A percentile compares a stretch with the other conserved stretches of the same genome.
Evolutionary conservation across 1,140 invertebrate species (phyloP).

Genomic region (Formica selysi): DNA sequence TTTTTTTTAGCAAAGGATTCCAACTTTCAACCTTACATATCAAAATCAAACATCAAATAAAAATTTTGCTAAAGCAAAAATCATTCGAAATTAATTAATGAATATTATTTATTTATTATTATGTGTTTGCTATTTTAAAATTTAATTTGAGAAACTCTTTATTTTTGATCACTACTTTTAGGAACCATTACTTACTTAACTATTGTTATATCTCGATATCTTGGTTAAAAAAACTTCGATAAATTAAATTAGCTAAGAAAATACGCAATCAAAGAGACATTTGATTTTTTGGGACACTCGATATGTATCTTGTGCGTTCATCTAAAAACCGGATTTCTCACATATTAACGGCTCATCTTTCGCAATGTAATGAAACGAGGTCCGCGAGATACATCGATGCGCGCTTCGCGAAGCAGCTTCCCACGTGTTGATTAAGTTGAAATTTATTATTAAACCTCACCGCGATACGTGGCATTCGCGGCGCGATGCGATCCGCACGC

Average conservation of each 20-base stretch:
- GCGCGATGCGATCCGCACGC: constrained; percentile 27
- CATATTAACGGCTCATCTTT: constrained; percentile 25
- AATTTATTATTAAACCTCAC: constrained; percentile 55
- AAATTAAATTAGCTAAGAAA: background rate
- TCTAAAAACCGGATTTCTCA: constrained; percentile 51
- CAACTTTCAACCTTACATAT: background rate
- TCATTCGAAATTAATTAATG: background rate
- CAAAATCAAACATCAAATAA: background rate
- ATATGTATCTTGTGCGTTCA: background rate
- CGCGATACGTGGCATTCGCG: constrained; percentile 16
- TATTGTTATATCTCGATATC: background rate
- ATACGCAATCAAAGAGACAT: background rate
- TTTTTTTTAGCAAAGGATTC: background rate
- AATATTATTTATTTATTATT: background rate
- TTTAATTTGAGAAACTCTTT: background rate
- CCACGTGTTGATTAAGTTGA: constrained; percentile 56
- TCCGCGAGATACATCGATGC: constrained; percentile 1
- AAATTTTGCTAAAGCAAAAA: background rate
- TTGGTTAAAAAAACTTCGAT: background rate
- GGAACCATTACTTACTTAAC: background rate
- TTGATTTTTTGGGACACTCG: constrained; percentile 2
- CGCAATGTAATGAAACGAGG: constrained; percentile 19
- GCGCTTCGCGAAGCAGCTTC: constrained; percentile 23
- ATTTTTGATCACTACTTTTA: background rate
- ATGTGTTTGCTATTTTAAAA: background rate